These are phyloP conservation scores for Dolichotis patagonum DNA, from an alignment of 2,113 vertebrate species.

Conservation along the genomic window DNA sequence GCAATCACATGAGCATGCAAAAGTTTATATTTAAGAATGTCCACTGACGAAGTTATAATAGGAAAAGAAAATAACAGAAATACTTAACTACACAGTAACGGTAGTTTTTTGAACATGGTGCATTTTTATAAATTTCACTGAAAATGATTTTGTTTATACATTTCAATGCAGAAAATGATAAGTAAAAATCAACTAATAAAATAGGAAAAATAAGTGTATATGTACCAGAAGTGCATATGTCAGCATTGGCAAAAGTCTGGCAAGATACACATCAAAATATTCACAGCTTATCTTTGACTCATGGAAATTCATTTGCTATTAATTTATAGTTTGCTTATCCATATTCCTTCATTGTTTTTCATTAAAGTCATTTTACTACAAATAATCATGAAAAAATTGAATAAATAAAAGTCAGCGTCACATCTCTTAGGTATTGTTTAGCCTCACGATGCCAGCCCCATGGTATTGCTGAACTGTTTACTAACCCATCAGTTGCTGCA, in stretches of 20 bases:
- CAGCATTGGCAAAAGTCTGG: background rate
- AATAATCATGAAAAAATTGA: background rate
- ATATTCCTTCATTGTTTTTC: background rate
- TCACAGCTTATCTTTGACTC: constrained; percentile 3
- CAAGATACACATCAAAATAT: background rate
- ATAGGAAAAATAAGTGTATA: background rate
- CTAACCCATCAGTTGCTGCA: background rate
- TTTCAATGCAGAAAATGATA: constrained; percentile 3
- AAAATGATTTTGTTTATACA: background rate
- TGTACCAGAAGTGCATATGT: background rate
- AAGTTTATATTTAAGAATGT: background rate
- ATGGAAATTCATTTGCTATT: background rate
- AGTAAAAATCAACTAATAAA: background rate
- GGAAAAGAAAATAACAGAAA: constrained; percentile 18
- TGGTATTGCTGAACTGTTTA: background rate
- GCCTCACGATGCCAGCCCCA: background rate
- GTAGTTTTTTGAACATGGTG: background rate
- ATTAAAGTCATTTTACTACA: background rate
- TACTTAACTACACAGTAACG: background rate
- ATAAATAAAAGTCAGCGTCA: background rate
- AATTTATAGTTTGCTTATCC: background rate
- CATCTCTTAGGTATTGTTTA: background rate
- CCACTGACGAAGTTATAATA: background rate
- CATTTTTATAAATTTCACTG: constrained; percentile 4
- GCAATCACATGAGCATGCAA: background rate